A percentile compares a stretch with the other conserved stretches of the same genome.
Conservation (phyloP, 2,888 invertebrate genomes). For the Parnassius mnemosyne region DNA sequence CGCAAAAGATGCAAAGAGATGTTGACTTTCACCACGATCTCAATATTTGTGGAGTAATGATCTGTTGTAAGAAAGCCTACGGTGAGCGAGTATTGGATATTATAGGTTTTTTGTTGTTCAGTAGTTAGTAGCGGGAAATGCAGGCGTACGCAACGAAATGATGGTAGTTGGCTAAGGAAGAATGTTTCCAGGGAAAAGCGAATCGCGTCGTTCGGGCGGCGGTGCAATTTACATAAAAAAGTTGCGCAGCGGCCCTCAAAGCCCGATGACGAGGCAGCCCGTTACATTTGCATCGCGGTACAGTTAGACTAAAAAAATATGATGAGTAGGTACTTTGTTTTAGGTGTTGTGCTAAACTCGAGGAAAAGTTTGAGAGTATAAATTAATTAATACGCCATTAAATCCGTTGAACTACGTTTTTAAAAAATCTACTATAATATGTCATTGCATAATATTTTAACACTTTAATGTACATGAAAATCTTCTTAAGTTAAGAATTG, state of each 20-base stretch:
- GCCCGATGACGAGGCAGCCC: slow-evolving; percentile 43
- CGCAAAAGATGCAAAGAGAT: slow-evolving; percentile 18
- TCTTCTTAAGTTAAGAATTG: background rate
- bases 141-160: slow-evolving; percentile 22
- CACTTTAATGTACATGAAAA: background rate
- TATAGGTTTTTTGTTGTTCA: slow-evolving; percentile 17
- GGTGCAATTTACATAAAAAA: slow-evolving; percentile 38
- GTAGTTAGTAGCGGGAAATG: slow-evolving; percentile 24
- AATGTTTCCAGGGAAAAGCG: slow-evolving; percentile 29
- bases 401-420: too few species aligned
- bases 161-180: slow-evolving; percentile 23
- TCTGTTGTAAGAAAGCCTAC: slow-evolving; percentile 35
- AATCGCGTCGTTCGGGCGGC: slow-evolving; percentile 32
- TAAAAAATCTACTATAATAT: too few species aligned
- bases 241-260: slow-evolving; percentile 33
- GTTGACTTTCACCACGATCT: slow-evolving; percentile 49
- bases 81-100: slow-evolving; percentile 30
- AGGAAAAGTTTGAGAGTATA: too few species aligned
- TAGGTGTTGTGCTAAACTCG: too few species aligned
- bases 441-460: too few species aligned
- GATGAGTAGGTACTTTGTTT: too few species aligned
- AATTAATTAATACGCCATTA: too few species aligned
- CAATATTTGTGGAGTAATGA: slow-evolving; percentile 51
- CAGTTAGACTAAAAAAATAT: slow-evolving; percentile 24
- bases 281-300: slow-evolving; percentile 63